Percentiles rank a stretch among this genome's conserved stretches.
Conservation (phyloP, 2,888 invertebrate genomes). For the Caenorhabditis drosophilae region DNA sequence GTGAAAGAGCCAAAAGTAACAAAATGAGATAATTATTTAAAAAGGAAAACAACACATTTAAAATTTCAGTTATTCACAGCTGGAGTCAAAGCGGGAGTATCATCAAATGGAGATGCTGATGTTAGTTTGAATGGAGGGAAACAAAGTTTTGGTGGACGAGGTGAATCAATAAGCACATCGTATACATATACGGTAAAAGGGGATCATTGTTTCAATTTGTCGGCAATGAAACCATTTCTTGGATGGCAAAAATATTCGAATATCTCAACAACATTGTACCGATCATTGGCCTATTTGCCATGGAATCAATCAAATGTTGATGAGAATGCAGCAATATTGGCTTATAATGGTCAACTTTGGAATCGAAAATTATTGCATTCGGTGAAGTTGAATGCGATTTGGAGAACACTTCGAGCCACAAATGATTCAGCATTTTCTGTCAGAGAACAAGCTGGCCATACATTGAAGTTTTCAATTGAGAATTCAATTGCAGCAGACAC, state of each 20-base stretch:
- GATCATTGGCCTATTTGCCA: slow-evolving; percentile 55
- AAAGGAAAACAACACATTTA: neutral
- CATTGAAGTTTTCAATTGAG: slow-evolving; percentile 84
- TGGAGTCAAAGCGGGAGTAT: slow-evolving; percentile 64
- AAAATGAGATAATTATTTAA: neutral
- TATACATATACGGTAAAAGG: slow-evolving; percentile 71
- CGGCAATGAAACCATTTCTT: slow-evolving; percentile 84
- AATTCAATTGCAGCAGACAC: slow-evolving; percentile 78
- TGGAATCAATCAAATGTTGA: slow-evolving; percentile 65
- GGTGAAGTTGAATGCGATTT: slow-evolving; percentile 67
- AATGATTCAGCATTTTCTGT: slow-evolving; percentile 83
- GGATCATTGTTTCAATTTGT: slow-evolving; percentile 81
- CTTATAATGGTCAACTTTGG: slow-evolving; percentile 53
- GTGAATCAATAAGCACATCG: slow-evolving; percentile 54
- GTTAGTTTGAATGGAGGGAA: slow-evolving; percentile 51
- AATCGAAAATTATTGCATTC: slow-evolving; percentile 51
- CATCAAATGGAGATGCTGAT: slow-evolving; percentile 63
- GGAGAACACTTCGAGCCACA: slow-evolving; percentile 80
- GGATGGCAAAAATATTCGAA: slow-evolving; percentile 71
- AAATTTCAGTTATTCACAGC: slow-evolving; percentile 42
- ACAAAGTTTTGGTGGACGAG: slow-evolving; percentile 58
- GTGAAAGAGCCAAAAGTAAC: slow-evolving; percentile 78
- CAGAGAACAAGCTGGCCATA: slow-evolving; percentile 82
- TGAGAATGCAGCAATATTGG: slow-evolving; percentile 60
- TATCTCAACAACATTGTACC: slow-evolving; percentile 37